Conservation (phyloP, 2,113 vertebrate genomes). For the Bos indicus region DNA sequence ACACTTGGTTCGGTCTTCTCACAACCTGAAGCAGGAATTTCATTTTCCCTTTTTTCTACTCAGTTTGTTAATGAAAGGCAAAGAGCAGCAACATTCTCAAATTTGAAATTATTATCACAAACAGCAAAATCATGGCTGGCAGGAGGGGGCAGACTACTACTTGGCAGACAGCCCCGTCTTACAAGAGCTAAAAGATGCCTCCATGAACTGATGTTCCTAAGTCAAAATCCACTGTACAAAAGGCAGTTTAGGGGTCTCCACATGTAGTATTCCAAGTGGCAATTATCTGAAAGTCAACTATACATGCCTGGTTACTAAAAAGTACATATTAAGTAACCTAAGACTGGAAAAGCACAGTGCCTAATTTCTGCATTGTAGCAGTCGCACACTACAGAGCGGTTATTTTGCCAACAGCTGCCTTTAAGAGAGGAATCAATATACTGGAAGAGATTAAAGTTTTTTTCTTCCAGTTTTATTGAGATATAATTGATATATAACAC, state of each 20-base stretch:
- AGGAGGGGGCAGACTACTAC: neutral
- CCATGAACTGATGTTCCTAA: neutral
- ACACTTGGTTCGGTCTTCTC: neutral
- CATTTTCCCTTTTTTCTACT: neutral
- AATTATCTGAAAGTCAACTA: neutral
- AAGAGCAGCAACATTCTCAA: neutral
- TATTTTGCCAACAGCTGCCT: neutral
- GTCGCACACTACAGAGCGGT: neutral
- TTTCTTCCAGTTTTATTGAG: neutral
- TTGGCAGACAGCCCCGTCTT: neutral
- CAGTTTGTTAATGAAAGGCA: neutral
- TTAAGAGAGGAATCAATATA: neutral
- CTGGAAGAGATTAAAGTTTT: neutral
- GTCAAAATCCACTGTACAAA: neutral
- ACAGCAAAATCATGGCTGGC: neutral
- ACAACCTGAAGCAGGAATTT: neutral
- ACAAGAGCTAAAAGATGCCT: neutral
- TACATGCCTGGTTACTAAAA: neutral
- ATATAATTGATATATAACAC: neutral
- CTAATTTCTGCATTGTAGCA: neutral
- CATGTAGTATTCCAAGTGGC: neutral
- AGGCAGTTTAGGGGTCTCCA: neutral
- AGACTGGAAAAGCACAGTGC: neutral
- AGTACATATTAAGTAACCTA: neutral
- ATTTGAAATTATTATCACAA: neutral